Base-by-base conservation (phyloP, 2,113 vertebrate species). In the Spermophilus dauricus region DNA sequence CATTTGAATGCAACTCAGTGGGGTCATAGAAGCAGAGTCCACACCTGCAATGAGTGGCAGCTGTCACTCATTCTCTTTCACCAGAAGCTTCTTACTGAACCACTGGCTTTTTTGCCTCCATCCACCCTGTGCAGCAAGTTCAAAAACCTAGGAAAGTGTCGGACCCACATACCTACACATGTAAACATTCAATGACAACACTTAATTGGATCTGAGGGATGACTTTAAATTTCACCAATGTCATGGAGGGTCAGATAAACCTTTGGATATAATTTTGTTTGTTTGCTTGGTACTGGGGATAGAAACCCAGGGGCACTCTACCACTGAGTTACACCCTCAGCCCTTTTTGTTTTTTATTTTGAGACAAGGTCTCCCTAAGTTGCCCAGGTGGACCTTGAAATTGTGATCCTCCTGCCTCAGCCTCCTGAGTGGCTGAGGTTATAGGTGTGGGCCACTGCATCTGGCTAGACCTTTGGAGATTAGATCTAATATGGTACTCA, bases 111-210 rank as follows among this genome's bases (percentile, higher is more conserved):
- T 39, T 32, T 18, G 39, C 39, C 72, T 26, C 56, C 32, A 16
- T 1, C 8, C 3, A 1, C 5, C 26, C 1, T 0, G 24, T 3
- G 2, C 11, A 65, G 0, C 28, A 63, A n/a, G 58, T 88, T n/a
- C 82, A 30, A 37, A 16, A 45, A 51, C 56, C 16, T 67, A n/a
- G 65, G 86, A 87, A 24, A 13, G 20, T 16, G 28, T 39, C 65
- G 28, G 24, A 51, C 30, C 28, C n/a, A 37, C 30, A 48, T 8
- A 48, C 24, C 28, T 1, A n/a, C n/a, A 30, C 37, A 63, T 12
- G 45, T 1, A 4, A 45, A 85, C 42, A 69, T 10, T 32, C 18
- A 34, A 86, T 75, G n/a, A 42, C 16, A 65, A 24, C 76, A 28
- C 67, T 20, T 32, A 32, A 13, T 39, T n/a, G 14, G 9, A n/a